Evolutionary conservation across 1,140 invertebrate species (phyloP), one percentile per base, ranked within the genome.

Genomic region (Drosophila bocqueti): DNA sequence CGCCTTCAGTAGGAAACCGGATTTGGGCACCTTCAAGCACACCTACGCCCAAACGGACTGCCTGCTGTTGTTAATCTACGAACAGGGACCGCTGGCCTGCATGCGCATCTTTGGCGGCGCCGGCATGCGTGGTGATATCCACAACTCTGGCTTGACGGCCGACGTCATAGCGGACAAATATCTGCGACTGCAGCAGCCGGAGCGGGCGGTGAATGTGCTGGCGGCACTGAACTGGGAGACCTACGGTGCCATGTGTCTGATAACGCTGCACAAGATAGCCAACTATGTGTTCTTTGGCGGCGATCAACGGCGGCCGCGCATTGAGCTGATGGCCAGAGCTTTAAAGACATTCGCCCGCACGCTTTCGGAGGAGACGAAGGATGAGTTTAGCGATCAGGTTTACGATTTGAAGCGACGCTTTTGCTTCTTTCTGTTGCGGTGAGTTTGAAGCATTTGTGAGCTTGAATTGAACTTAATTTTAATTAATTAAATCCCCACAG

Each of bases 341-440:
- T 84, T 97, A 1, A 96, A 96, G 13, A 96, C 95, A 83, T 97
- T 96, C 91, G 81, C 94, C 1, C 93, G 94, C 76, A 94, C 95
- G 11, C 94, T 97, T 47, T 95, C 95, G 82, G 94, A 96, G 83
- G 93, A 95, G n/a, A 94, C 95, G 0, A 95, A 96, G 81, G 94
- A 96, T 75, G 95, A 96, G 92, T 96, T 95, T 81, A 94, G 95
- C 43, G 95, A 96, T 83, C 95, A 96, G 93, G 95, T 97, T 24
- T 94, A 95, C 77, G 95, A 96, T 84, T 93, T 97, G 24, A 96
- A 96, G 9, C 93, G 96, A 65, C 92, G 96, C 79, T 97, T 97
- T 93, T 97, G 97, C 81, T 96, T 97, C 93, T 96, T 96, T 90
- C 92, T 97, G 54, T 93, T 97, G 31, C 95, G 96, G 95, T 96